Conservation (phyloP, 2,888 invertebrate species). For the Callosobruchus maculatus region DNA sequence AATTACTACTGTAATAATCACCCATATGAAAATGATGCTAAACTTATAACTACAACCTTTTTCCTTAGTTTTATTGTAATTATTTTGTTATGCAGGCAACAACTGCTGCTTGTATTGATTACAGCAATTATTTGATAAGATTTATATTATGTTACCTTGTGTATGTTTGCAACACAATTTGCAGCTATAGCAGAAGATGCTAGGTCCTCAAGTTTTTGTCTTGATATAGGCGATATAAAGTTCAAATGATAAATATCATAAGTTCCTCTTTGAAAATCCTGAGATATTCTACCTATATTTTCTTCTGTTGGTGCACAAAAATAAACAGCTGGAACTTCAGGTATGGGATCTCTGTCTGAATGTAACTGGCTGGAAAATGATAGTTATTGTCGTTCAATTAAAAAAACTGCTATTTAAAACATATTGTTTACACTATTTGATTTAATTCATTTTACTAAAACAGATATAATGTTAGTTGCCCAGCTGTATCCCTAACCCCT, state of each 20-base stretch:
- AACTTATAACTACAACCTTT: too few species aligned
- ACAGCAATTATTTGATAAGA: not conserved
- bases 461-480: too few species aligned
- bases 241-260: constrained; percentile 96
- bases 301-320: constrained; percentile 96
- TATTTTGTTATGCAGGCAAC: too few species aligned
- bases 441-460: not conserved
- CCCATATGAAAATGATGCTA: too few species aligned
- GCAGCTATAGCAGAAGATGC: constrained; percentile 89
- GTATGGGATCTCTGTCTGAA: constrained; percentile 87
- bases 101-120: too few species aligned
- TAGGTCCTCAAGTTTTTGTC: constrained; percentile 91
- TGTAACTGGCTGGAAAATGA: constrained; percentile 68
- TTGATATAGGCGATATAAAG: constrained; percentile 91
- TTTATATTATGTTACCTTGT: constrained; percentile 63
- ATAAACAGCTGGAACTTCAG: constrained; percentile 98
- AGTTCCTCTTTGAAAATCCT: constrained; percentile 81
- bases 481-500: too few species aligned
- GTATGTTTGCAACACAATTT: constrained; percentile 86
- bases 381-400: not conserved
- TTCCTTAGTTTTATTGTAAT: too few species aligned
- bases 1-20: too few species aligned
- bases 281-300: constrained; percentile 89
- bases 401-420: not conserved
- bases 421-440: not conserved